phyloP scores from a whole-genome alignment of 2,888 invertebrate species.

The Dichetophora obliterata region DNA sequence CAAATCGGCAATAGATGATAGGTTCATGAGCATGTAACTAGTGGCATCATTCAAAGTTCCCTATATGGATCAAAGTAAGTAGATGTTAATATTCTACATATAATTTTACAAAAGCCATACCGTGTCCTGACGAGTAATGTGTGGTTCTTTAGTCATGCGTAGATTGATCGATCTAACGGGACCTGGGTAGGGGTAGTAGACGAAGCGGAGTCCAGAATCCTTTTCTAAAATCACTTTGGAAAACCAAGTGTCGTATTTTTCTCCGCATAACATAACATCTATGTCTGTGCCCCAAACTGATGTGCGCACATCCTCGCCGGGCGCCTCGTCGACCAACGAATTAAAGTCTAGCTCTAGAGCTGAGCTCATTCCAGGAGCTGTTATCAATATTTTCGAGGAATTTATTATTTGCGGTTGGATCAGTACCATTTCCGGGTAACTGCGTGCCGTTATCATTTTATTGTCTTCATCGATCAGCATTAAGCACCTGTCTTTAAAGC shows the following conservation, averaged over 20 bases:
- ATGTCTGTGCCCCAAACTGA: slow-evolving; percentile 74
- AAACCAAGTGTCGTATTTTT: slow-evolving; percentile 80
- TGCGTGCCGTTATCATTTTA: slow-evolving; percentile 62
- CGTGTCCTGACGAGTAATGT: slow-evolving; percentile 55
- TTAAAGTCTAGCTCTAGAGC: slow-evolving; percentile 69
- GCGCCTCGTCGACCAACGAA: slow-evolving; percentile 57
- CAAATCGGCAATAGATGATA: slow-evolving; percentile 77
- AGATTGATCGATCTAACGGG: slow-evolving; percentile 60
- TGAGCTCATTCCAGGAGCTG: slow-evolving; percentile 72
- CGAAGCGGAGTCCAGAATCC: slow-evolving; percentile 72
- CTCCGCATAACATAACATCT: slow-evolving; percentile 80
- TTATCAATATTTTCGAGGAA: slow-evolving; percentile 72
- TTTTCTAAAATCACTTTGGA: slow-evolving; percentile 71
- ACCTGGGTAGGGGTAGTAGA: slow-evolving; percentile 73
- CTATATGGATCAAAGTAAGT: slow-evolving; percentile 52
- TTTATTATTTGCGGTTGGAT: slow-evolving; percentile 53
- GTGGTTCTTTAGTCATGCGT: slow-evolving; percentile 58
- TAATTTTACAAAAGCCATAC: slow-evolving; percentile 48
- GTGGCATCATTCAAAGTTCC: slow-evolving; percentile 78
- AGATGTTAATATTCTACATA: slow-evolving; percentile 12
- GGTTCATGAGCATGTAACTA: slow-evolving; percentile 78
- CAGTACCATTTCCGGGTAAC: slow-evolving; percentile 62
- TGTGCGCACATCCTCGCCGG: slow-evolving; percentile 65
- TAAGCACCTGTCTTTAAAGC: slow-evolving; percentile 60
- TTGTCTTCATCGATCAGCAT: slow-evolving; percentile 62